These are phyloP conservation scores for Heliconius charithonia DNA, from an alignment of 2,888 invertebrate genomes.

Conservation along the genomic window DNA sequence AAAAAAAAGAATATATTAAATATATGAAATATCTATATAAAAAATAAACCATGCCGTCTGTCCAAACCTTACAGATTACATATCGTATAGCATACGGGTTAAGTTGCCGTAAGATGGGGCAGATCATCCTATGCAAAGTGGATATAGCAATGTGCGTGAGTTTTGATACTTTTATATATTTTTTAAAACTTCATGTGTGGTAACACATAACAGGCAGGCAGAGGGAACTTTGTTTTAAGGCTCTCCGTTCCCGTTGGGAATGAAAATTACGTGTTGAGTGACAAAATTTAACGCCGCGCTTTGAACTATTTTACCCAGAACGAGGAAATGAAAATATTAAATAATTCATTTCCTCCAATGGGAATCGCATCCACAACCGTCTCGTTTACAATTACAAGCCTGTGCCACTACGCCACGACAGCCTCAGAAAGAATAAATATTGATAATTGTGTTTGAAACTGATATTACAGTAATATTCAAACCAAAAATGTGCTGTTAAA, in stretches of 20 bases:
- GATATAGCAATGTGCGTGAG: constrained; percentile 34
- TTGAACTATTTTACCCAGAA: neutral
- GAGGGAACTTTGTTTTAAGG: neutral
- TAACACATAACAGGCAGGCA: too few species aligned
- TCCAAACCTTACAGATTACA: constrained; percentile 33
- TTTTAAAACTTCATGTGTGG: neutral
- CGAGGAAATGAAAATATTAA: neutral
- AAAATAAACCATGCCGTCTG: constrained; percentile 19
- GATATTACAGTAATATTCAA: too few species aligned
- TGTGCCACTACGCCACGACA: neutral
- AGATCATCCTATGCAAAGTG: constrained; percentile 63
- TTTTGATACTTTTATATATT: constrained; percentile 60
- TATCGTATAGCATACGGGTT: constrained; percentile 41
- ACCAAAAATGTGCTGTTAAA: too few species aligned
- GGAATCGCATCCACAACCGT: too few species aligned
- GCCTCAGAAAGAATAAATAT: neutral
- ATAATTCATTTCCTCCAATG: too few species aligned
- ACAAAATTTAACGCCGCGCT: too few species aligned
- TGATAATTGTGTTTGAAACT: too few species aligned
- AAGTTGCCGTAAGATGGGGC: constrained; percentile 46
- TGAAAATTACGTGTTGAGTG: too few species aligned
- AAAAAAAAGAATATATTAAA: neutral
- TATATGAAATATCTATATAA: neutral
- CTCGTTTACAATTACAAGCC: neutral
- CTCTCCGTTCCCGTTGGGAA: neutral